phyloP scores from a whole-genome alignment of 2,113 vertebrate species.

The Panthera tigris region DNA sequence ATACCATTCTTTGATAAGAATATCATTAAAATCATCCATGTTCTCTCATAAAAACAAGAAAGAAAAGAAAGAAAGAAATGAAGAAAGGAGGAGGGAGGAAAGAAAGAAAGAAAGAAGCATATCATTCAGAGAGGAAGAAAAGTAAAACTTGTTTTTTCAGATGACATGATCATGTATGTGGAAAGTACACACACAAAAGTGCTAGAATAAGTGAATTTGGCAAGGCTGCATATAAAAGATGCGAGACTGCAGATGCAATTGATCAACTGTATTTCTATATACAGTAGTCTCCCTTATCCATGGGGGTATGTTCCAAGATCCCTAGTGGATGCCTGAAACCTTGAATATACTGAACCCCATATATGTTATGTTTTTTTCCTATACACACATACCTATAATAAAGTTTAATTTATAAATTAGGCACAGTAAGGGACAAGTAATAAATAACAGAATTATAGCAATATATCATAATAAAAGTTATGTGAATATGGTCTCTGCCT shows the following conservation, averaged over 20 bases:
- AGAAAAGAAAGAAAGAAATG: no score
- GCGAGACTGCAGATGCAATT: not conserved
- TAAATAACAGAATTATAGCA: not conserved
- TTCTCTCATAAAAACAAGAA: conserved; percentile 29
- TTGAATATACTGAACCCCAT: not conserved
- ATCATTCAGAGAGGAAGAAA: not conserved
- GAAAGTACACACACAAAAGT: not conserved
- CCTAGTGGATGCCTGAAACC: not conserved
- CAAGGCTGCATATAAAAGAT: not conserved
- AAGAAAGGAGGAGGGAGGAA: not conserved
- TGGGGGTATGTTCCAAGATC: not conserved
- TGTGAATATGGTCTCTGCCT: not conserved
- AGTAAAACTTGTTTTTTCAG: not conserved
- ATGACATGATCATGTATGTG: not conserved
- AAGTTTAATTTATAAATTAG: not conserved
- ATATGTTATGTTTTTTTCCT: not conserved
- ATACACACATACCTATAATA: not conserved
- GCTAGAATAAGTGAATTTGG: not conserved
- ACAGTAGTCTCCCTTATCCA: not conserved
- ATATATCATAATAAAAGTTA: not conserved
- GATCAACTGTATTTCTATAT: not conserved
- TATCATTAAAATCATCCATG: not conserved
- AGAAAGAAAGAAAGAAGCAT: not conserved
- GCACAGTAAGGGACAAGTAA: not conserved
- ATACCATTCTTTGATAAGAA: conserved; percentile 9